Base-by-base conservation (phyloP, 2,113 vertebrate species). In the Otolemur garnettii region DNA sequence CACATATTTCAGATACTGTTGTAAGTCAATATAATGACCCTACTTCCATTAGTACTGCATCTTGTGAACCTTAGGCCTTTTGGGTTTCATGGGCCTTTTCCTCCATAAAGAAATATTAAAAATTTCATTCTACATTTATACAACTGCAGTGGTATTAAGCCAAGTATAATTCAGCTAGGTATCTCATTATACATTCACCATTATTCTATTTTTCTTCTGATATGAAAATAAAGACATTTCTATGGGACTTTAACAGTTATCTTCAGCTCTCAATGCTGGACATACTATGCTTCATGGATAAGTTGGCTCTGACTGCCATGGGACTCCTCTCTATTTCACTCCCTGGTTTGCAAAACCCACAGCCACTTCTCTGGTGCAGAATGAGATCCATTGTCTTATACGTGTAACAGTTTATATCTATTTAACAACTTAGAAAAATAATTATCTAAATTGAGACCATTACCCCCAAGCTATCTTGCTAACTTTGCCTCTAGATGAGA, bases 371-470 rank as follows among this genome's bases (percentile, higher is more conserved):
- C 24, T 93, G 30, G 13, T 89, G 79, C 26, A 93, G 42, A 81
- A 89, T 89, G 35, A 95, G 57, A 64, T 59, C 30, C 10, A n/a
- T 64, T 89, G 33, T 95, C 53, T 95, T 71, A 77, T 90, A 21
- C 0, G 57, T 8, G 83, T 92, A 82, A 60, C 68, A 74, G 87
- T 87, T 95, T 82, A 95, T 85, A 42, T 74, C 87, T 88, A 88
- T 42, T 96, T 80, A 83, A 89, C 53, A 81, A 94, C 45, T 94
- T 93, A 93, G 55, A 84, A 92, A 94, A 92, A 74, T 66, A 93
- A 79, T 87, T 75, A 94, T 74, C 59, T 92, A 90, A 90, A 57
- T 87, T 90, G 82, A 11, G 72, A 92, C n/a, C 68, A 96, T 71
- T 38, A 84, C 35, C 72, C 85, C 17, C n/a, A 92, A 95, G 85